Conservation (phyloP, 2,797 vertebrate species). For the Ispidina picta region DNA sequence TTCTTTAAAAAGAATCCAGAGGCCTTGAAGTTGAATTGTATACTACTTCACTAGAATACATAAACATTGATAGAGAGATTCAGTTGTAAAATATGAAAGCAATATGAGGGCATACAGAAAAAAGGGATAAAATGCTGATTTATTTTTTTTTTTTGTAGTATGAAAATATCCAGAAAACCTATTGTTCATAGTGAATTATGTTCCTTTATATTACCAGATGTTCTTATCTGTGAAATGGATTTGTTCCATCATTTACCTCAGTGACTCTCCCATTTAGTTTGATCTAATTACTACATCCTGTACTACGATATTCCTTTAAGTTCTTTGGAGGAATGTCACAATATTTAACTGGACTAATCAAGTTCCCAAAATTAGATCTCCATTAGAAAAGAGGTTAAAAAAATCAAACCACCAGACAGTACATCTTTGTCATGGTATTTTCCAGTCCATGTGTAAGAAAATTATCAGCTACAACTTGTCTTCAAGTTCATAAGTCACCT, state of each 20-base stretch:
- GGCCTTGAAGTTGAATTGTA: background rate
- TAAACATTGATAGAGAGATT: background rate
- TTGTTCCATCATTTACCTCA: background rate
- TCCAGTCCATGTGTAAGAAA: background rate
- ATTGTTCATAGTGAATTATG: background rate
- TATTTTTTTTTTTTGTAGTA: background rate
- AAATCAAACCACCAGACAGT: background rate
- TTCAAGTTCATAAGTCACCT: background rate
- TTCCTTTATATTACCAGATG: background rate
- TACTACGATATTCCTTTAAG: background rate
- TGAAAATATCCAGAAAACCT: background rate
- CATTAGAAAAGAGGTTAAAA: background rate
- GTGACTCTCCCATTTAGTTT: background rate
- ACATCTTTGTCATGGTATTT: background rate
- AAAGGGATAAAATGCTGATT: background rate
- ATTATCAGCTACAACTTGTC: background rate
- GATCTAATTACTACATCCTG: background rate
- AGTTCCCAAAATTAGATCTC: constrained; percentile 6
- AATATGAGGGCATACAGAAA: no score
- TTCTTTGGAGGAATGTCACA: background rate
- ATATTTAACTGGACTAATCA: background rate
- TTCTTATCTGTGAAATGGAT: background rate
- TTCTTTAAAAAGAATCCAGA: background rate
- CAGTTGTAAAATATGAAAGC: background rate
- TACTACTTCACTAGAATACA: background rate